A percentile compares a stretch with the other conserved stretches of the same genome.
Conservation (phyloP, 1,140 invertebrate species). For the Dermatophagoides farinae region DNA sequence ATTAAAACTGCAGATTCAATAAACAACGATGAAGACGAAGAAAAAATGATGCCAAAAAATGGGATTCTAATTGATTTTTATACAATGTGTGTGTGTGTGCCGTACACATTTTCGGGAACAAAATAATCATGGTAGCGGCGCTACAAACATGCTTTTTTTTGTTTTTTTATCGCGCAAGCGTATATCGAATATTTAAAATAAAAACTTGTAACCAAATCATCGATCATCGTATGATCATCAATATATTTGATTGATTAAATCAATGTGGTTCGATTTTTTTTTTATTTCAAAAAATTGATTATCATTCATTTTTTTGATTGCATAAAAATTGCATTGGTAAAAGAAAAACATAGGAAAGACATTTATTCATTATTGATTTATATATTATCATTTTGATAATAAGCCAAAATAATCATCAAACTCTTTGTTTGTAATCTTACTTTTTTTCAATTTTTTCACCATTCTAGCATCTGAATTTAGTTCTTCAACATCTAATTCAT, state of each 20-base stretch:
- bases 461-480: conserved; percentile 56
- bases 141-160: not conserved
- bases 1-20: not conserved
- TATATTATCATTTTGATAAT: not conserved
- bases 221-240: too few species aligned
- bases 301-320: too few species aligned
- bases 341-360: too few species aligned
- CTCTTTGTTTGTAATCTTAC: conserved; percentile 33
- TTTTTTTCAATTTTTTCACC: conserved; percentile 69
- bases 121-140: not conserved
- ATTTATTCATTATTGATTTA: too few species aligned
- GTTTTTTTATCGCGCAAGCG: too few species aligned
- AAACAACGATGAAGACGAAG: not conserved
- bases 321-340: too few species aligned
- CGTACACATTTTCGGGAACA: not conserved
- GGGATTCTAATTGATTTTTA: not conserved
- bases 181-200: not conserved
- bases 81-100: not conserved
- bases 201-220: too few species aligned
- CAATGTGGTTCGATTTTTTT: too few species aligned
- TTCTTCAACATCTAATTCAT: conserved; percentile 55
- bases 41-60: not conserved
- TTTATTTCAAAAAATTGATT: too few species aligned
- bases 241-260: too few species aligned
- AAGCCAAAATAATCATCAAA: conserved; percentile 16